A percentile compares a stretch with the other conserved stretches of the same genome.
Conservation (phyloP, 2,888 invertebrate species). For the Scaeva pyrastri region DNA sequence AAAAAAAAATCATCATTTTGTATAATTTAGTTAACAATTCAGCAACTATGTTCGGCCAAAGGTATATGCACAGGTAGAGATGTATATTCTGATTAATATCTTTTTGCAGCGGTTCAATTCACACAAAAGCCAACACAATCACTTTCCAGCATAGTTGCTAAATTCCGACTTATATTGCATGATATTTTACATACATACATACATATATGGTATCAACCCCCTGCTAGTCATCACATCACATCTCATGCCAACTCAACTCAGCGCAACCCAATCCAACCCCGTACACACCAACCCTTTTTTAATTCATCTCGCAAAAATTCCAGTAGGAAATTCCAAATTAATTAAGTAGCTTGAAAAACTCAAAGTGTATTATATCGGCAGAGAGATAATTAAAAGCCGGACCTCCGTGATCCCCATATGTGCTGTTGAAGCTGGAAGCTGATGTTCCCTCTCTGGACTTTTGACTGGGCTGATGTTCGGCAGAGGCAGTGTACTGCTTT, state of each 20-base stretch:
- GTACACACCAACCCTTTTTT: not conserved
- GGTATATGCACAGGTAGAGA: not conserved
- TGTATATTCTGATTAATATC: not conserved
- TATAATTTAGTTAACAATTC: conserved; percentile 19
- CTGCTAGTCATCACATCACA: too few species aligned
- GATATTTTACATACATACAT: not conserved
- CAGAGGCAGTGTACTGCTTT: conserved; percentile 31
- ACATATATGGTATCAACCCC: not conserved
- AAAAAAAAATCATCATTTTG: conserved; percentile 10
- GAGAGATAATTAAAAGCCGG: conserved; percentile 73
- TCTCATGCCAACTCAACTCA: not conserved
- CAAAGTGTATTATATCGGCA: conserved; percentile 69
- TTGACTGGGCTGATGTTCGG: not conserved
- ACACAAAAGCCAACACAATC: conserved; percentile 13
- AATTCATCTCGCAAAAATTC: conserved; percentile 27
- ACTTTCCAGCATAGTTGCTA: conserved; percentile 14
- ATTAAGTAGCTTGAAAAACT: conserved; percentile 72
- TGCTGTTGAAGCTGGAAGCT: conserved; percentile 6
- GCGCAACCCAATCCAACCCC: not conserved
- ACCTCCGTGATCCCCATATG: conserved; percentile 65
- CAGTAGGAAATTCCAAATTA: conserved; percentile 67
- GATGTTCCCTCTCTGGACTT: conserved; percentile 29
- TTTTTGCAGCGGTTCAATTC: conserved; percentile 2
- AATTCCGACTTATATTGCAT: conserved; percentile 24
- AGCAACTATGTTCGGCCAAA: not conserved